Percentiles rank a stretch among this genome's conserved stretches.
Conservation (phyloP, 2,888 invertebrate species). For the Agrilus cyanescens region DNA sequence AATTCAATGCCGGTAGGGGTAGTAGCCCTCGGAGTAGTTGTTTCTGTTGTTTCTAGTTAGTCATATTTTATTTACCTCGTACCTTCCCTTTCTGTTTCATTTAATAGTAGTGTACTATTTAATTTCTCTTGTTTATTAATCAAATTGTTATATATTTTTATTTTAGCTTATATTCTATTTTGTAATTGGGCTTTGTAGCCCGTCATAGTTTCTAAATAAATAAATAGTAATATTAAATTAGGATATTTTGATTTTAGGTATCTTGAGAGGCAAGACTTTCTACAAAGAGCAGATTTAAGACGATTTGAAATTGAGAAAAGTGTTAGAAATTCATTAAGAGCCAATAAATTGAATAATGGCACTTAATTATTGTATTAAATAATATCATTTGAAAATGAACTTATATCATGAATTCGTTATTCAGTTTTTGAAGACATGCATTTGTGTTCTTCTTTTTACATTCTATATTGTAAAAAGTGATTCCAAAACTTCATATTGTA, state of each 20-base stretch:
- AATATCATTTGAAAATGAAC: not conserved
- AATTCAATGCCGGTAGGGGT: no score
- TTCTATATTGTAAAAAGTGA: no score
- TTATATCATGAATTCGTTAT: not conserved
- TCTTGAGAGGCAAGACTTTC: conserved; percentile 82
- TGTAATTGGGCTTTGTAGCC: no score
- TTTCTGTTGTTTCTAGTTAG: no score
- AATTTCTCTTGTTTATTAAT: not conserved
- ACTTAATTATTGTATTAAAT: conserved; percentile 2
- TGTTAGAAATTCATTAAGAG: conserved; percentile 55
- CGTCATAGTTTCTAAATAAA: no score
- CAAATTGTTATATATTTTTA: not conserved
- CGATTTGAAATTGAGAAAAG: conserved; percentile 88
- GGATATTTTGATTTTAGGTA: conserved; percentile 48
- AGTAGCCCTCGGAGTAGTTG: no score
- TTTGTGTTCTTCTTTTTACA: conserved; percentile 2
- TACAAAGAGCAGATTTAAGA: conserved; percentile 76
- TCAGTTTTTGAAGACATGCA: conserved; percentile 6
- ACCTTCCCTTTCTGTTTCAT: no score
- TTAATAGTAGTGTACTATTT: no score
- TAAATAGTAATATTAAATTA: not conserved
- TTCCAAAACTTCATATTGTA: no score
- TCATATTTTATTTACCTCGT: no score
- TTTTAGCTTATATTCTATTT: not conserved
- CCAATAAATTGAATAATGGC: conserved; percentile 38